phyloP scores from a whole-genome alignment of 1,140 invertebrate genomes.

The Drosophila lini region DNA sequence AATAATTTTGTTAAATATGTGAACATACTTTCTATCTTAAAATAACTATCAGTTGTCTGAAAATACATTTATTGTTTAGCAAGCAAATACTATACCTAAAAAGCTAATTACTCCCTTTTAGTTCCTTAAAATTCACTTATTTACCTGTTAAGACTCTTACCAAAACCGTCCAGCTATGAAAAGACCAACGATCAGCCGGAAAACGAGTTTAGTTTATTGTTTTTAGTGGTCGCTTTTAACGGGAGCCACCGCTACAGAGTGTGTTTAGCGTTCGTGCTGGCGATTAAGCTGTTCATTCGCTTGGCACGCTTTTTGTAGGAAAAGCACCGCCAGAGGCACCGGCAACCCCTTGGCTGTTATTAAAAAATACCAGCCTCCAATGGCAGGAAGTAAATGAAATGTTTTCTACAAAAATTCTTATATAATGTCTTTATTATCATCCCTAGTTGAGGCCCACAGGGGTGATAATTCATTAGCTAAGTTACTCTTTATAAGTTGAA shows the following conservation, averaged over 20 bases:
- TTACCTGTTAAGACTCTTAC: slow-evolving; percentile 3
- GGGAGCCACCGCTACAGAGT: slow-evolving; percentile 37
- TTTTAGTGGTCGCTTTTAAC: slow-evolving; percentile 40
- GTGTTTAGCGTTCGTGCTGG: slow-evolving; percentile 53
- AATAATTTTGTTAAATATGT: too few species aligned
- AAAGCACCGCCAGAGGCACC: slow-evolving; percentile 5
- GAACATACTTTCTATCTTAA: neutral
- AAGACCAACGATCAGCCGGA: slow-evolving; percentile 28
- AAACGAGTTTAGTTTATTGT: slow-evolving; percentile 44
- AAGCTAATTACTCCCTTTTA: neutral
- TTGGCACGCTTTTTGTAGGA: slow-evolving; percentile 58
- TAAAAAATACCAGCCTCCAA: slow-evolving; percentile 64
- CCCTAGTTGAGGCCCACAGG: neutral
- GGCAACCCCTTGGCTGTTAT: slow-evolving; percentile 45
- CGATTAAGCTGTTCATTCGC: slow-evolving; percentile 70
- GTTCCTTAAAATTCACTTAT: neutral
- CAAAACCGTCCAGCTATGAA: slow-evolving; percentile 36
- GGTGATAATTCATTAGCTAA: slow-evolving; percentile 6
- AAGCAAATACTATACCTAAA: too few species aligned
- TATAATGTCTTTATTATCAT: slow-evolving; percentile 70
- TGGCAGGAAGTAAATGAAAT: slow-evolving; percentile 48
- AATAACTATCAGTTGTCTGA: neutral
- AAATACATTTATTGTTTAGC: neutral
- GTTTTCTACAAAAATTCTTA: slow-evolving; percentile 62
- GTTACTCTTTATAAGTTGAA: neutral